Percentiles rank a stretch among this genome's conserved stretches.
Conservation (phyloP, 2,113 vertebrate genomes). For the Hydrolagus affinis region DNA sequence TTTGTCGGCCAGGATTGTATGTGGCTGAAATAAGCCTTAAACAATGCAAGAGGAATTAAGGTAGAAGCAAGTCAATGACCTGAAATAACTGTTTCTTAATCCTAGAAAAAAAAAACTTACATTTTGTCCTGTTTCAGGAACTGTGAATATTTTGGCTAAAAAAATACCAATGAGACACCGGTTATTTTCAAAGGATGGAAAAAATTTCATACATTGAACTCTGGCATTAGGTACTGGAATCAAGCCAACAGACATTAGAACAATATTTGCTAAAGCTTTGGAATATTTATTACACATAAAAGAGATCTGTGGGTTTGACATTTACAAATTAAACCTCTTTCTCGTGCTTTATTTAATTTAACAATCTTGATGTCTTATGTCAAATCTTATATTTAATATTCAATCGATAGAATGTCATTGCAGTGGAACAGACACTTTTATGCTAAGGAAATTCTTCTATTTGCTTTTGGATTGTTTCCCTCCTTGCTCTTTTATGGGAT, state of each 20-base stretch:
- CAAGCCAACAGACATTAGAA: conserved; percentile 20
- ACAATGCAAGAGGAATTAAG: conserved; percentile 21
- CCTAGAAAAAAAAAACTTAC: conserved; percentile 12
- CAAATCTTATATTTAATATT: conserved; percentile 17
- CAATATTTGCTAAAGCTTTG: conserved; percentile 30
- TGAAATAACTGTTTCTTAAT: conserved; percentile 17
- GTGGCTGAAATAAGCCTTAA: conserved; percentile 25
- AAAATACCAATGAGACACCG: conserved; percentile 11
- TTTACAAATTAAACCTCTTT: conserved; percentile 5
- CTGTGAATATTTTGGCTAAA: not conserved
- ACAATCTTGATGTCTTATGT: conserved; percentile 14
- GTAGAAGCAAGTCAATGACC: conserved; percentile 2
- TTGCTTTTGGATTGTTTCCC: not conserved
- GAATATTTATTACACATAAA: conserved; percentile 26
- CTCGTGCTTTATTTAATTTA: conserved; percentile 5
- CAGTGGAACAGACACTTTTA: not conserved
- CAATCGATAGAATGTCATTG: conserved; percentile 13
- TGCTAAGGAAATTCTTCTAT: too few relatives aligned
- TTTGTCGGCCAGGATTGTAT: conserved; percentile 21
- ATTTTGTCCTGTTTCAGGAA: conserved; percentile 9
- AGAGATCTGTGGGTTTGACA: conserved; percentile 4
- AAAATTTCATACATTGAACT: not conserved
- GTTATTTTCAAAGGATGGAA: conserved; percentile 1
- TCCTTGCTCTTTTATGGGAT: not conserved
- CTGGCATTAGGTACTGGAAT: not conserved